Base-by-base conservation (phyloP, 2,888 invertebrate species). In the Zelleria hepariella region DNA sequence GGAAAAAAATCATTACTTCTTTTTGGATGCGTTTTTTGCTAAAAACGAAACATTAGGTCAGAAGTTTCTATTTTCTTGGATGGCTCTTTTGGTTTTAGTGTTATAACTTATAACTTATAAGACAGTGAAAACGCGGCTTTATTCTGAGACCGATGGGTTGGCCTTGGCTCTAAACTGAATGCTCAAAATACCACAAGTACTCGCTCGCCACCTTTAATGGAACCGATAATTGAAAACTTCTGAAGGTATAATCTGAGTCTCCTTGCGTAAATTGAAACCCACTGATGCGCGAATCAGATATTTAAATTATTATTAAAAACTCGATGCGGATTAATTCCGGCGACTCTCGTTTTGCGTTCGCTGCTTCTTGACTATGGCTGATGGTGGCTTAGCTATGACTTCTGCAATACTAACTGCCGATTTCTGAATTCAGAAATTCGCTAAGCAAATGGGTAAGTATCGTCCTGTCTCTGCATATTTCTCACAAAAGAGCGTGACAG, bases 221-320 rank as follows among this genome's bases (percentile, higher is more conserved):
- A 69, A 65, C 71, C 78, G 76, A 80, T 81, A 82, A 82, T 80
- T 82, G 81, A 81, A 81, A 81, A 81, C 79, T 80, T 81, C 71
- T 74, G 75, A 77, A 55, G 21, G 55, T 27, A 55, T 55, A 78
- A 78, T 77, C 77, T 71, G 69, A 75, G 72, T 73, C 70, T 72
- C 57, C 72, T 71, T 73, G 69, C 70, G 74, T 77, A 80, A 78
- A 82, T 80, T 75, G 80, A 77, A 80, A 80, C 68, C 67, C 71
- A 68, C 64, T 66, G 71, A 65, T 70, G 71, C 71, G 70, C 71
- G 78, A 76, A 70, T 48, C 48, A 74, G 72, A 72, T 72, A 70
- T 73, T 71, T 73, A 60, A 60, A 63, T 62, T 60, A 62, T 62
- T 60, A 62, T 59, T 57, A 58, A 62, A 65, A 57, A 57, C 47